These are phyloP conservation scores for Calycopis cecrops DNA, from an alignment of 1,140 invertebrate genomes.

Conservation along the genomic window DNA sequence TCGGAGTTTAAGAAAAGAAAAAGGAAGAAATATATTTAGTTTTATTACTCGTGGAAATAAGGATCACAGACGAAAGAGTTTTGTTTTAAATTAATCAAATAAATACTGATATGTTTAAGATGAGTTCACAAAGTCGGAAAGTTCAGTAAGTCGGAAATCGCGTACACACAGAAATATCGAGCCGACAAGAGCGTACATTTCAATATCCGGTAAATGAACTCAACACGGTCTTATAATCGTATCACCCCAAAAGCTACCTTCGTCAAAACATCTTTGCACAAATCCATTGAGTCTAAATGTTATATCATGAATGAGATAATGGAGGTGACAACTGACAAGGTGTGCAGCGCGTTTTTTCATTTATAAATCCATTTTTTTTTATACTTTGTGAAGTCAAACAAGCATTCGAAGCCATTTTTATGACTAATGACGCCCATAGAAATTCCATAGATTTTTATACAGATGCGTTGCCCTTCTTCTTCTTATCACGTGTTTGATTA, in stretches of 20 bases:
- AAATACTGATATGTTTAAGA: too few relatives aligned
- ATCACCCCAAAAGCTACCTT: conserved; percentile 37
- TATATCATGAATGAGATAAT: conserved; percentile 44
- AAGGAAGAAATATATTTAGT: too few relatives aligned
- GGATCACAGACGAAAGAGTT: too few relatives aligned
- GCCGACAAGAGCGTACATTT: conserved; percentile 14
- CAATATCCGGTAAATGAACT: conserved; percentile 29
- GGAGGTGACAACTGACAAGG: conserved; percentile 15
- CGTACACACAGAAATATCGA: too few relatives aligned
- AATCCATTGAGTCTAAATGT: conserved; percentile 51
- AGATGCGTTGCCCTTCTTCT: too few relatives aligned
- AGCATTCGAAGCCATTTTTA: conserved; percentile 53
- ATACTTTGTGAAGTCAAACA: conserved; percentile 63
- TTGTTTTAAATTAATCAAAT: too few relatives aligned
- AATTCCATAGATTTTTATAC: too few relatives aligned
- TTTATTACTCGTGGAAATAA: too few relatives aligned
- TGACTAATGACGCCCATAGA: conserved; percentile 66
- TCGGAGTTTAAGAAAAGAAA: too few relatives aligned
- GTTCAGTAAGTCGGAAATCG: too few relatives aligned
- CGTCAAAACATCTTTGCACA: conserved; percentile 55
- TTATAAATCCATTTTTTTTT: conserved; percentile 63
- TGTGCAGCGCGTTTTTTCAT: conserved; percentile 62
- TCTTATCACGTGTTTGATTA: too few relatives aligned
- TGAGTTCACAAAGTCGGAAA: too few relatives aligned
- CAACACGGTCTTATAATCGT: conserved; percentile 31